Percentiles rank a stretch among this genome's conserved stretches.
phyloP scores from a whole-genome alignment of 1,140 invertebrate species.

The Sycophila sp. region DNA sequence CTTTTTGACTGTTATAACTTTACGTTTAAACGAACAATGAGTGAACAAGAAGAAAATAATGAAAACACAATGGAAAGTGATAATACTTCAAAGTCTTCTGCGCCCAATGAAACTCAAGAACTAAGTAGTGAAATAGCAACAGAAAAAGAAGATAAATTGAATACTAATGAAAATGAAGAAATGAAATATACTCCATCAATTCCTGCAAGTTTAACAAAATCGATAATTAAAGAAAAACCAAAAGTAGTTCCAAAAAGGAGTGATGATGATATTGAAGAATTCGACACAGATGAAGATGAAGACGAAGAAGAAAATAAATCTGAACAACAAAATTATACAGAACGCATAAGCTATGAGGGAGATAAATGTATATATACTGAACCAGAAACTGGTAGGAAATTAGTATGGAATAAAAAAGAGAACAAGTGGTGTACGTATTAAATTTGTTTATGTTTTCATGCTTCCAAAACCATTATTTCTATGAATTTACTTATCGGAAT shows the following conservation, averaged over 20 bases:
- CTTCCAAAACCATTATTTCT: too few relatives aligned
- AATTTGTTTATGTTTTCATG: background rate
- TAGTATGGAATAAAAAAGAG: slow-evolving; percentile 73
- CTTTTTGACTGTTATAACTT: background rate
- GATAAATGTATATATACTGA: slow-evolving; percentile 80
- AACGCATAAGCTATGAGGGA: slow-evolving; percentile 74
- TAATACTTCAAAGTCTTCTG: background rate
- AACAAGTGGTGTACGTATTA: slow-evolving; percentile 68
- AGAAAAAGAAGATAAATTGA: background rate
- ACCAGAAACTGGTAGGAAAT: slow-evolving; percentile 73
- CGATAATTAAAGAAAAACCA: slow-evolving; percentile 8
- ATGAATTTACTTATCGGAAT: too few relatives aligned
- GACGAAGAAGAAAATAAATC: slow-evolving; percentile 25
- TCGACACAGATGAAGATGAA: slow-evolving; percentile 52
- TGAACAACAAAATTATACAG: slow-evolving; percentile 55
- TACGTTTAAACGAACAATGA: slow-evolving; percentile 15
- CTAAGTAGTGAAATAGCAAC: background rate
- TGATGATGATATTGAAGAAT: slow-evolving; percentile 51
- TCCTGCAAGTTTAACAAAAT: background rate
- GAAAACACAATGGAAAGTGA: background rate
- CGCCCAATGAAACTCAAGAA: background rate
- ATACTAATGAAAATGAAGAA: background rate
- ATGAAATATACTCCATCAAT: background rate
- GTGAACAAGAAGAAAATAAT: slow-evolving; percentile 11
- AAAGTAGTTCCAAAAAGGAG: slow-evolving; percentile 29